Evolutionary conservation across 1,140 invertebrate genomes (phyloP).

Genomic region (Globodera ellingtonae): DNA sequence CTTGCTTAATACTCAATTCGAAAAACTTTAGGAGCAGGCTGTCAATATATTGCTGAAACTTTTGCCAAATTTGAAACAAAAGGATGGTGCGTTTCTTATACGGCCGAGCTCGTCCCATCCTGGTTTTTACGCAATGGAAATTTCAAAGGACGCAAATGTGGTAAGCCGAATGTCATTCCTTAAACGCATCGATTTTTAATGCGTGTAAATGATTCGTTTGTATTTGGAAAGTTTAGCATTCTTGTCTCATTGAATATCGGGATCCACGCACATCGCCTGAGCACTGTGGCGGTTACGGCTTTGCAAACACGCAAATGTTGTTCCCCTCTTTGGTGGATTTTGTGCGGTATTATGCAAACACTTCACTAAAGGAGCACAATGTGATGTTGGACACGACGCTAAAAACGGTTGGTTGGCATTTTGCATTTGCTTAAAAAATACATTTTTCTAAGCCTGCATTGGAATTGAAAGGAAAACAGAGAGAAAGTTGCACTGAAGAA

Average conservation of each 20-base stretch:
- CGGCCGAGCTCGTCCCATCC: slow-evolving; percentile 46
- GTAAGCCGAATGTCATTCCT: not conserved
- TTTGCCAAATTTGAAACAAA: slow-evolving; percentile 17
- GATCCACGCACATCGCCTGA: slow-evolving; percentile 37
- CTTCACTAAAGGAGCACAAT: slow-evolving; percentile 50
- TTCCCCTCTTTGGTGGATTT: slow-evolving; percentile 53
- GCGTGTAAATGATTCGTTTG: not conserved
- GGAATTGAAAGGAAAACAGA: not conserved
- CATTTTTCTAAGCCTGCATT: slow-evolving; percentile 16
- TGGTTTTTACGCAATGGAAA: slow-evolving; percentile 52
- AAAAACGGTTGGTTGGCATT: slow-evolving; percentile 7
- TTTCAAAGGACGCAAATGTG: slow-evolving; percentile 38
- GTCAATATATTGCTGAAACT: not conserved
- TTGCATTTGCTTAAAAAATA: not conserved
- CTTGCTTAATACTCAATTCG: not conserved
- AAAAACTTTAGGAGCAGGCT: slow-evolving; percentile 16
- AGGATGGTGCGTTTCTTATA: slow-evolving; percentile 53
- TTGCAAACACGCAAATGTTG: slow-evolving; percentile 52
- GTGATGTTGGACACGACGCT: slow-evolving; percentile 42
- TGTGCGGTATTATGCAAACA: slow-evolving; percentile 50
- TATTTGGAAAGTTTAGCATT: slow-evolving; percentile 13
- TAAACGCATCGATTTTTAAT: not conserved
- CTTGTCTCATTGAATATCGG: slow-evolving; percentile 52
- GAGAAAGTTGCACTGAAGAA: not conserved
- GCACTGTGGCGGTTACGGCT: slow-evolving; percentile 47